Percentiles rank a stretch among this genome's conserved stretches.
These are phyloP conservation scores for Phocides pigmalion DNA, from an alignment of 1,140 invertebrate genomes.

Conservation along the genomic window DNA sequence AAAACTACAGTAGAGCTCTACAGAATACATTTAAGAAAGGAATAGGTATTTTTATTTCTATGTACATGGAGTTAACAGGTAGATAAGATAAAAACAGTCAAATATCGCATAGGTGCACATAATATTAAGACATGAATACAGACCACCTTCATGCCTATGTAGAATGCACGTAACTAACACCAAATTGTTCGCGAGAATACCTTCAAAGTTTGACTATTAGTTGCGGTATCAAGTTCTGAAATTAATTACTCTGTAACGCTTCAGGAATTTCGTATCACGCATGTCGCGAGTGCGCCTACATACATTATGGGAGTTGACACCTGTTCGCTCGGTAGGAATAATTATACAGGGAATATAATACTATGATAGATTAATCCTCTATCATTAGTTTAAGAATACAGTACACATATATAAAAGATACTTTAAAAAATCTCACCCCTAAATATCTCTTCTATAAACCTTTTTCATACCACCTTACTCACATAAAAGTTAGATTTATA, in stretches of 20 bases:
- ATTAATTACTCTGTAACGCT: slow-evolving; percentile 2
- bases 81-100: too few relatives aligned
- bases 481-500: background rate
- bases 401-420: slow-evolving; percentile 26
- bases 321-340: slow-evolving; percentile 2
- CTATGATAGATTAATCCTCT: slow-evolving; percentile 11
- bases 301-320: slow-evolving; percentile 4
- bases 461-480: background rate
- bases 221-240: background rate
- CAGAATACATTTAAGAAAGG: too few relatives aligned
- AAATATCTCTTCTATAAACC: slow-evolving; percentile 17
- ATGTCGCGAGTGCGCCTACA: background rate
- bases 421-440: slow-evolving; percentile 19
- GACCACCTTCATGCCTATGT: too few relatives aligned
- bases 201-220: background rate
- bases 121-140: too few relatives aligned
- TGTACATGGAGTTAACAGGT: too few relatives aligned
- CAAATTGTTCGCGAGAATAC: background rate
- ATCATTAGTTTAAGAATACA: slow-evolving; percentile 25
- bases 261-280: background rate
- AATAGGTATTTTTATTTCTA: too few relatives aligned
- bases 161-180: slow-evolving; percentile 2
- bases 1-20: too few relatives aligned
- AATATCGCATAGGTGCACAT: too few relatives aligned
- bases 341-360: slow-evolving; percentile 19